Evolutionary conservation across 2,797 vertebrate species (phyloP).

Genomic region (Ceryle rudis): DNA sequence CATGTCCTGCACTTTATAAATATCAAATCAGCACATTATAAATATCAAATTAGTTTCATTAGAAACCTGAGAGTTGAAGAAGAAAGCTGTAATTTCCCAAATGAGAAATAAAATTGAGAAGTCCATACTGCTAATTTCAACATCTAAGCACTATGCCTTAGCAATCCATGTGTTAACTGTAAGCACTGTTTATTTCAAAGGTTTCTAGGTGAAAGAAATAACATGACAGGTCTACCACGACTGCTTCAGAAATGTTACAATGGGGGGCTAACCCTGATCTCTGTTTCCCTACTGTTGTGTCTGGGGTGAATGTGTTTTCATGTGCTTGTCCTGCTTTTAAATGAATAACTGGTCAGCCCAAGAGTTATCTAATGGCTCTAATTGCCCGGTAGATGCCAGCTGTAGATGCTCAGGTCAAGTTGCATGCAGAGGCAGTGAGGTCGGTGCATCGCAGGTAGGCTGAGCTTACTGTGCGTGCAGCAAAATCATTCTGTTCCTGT

Average conservation of each 20-base stretch:
- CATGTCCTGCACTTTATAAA: not conserved
- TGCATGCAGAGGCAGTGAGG: not conserved
- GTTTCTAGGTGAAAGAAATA: not conserved
- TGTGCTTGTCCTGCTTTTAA: not conserved
- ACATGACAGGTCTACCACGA: not conserved
- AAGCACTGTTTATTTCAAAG: not conserved
- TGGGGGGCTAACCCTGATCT: not conserved
- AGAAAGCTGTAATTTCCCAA: not conserved
- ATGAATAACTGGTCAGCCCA: not conserved
- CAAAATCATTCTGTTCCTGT: not conserved
- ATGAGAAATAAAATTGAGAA: not conserved
- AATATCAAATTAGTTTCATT: not conserved
- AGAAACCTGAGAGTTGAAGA: not conserved
- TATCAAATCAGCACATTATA: not conserved
- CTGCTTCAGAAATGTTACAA: not conserved
- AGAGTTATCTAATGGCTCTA: not conserved
- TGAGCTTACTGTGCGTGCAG: not conserved
- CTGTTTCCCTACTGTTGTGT: not conserved
- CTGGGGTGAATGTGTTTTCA: not conserved
- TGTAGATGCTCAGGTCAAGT: not conserved
- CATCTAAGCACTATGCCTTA: not conserved
- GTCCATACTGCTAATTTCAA: not conserved
- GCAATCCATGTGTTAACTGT: not conserved
- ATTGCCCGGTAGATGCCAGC: not conserved
- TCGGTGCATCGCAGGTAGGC: not conserved